These are phyloP conservation scores for Megathymus violae DNA, from an alignment of 1,140 invertebrate species.

Conservation along the genomic window DNA sequence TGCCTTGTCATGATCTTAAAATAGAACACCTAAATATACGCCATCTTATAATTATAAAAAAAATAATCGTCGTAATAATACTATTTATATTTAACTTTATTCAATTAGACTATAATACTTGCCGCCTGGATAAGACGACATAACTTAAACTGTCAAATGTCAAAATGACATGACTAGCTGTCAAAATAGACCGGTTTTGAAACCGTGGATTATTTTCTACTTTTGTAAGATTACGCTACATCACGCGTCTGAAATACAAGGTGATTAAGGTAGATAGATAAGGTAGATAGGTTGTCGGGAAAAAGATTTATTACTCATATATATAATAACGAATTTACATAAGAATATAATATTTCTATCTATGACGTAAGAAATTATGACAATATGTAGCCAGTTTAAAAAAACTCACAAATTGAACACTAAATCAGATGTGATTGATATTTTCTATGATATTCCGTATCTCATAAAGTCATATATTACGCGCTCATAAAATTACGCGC, in stretches of 20 bases:
- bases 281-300: neutral
- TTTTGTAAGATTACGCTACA: neutral
- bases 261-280: neutral
- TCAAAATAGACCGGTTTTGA: constrained; percentile 47
- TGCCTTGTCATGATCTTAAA: constrained; percentile 79
- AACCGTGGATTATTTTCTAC: constrained; percentile 2
- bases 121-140: constrained; percentile 55
- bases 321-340: no score
- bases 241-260: neutral
- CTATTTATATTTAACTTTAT: constrained; percentile 59
- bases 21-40: constrained; percentile 79
- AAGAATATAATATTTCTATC: no score
- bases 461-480: no score
- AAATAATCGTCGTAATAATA: constrained; percentile 70
- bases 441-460: no score
- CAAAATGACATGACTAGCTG: constrained; percentile 76
- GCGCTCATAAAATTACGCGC: neutral
- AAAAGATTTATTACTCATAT: neutral
- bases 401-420: neutral
- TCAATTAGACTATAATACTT: constrained; percentile 76
- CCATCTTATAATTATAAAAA: constrained; percentile 77
- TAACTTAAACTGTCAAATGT: constrained; percentile 65
- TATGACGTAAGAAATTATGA: no score
- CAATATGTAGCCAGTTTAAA: no score
- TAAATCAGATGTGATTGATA: neutral